Evolutionary conservation across 2,797 vertebrate species (phyloP).

Genomic region (Paratrypauchen microcephalus): DNA sequence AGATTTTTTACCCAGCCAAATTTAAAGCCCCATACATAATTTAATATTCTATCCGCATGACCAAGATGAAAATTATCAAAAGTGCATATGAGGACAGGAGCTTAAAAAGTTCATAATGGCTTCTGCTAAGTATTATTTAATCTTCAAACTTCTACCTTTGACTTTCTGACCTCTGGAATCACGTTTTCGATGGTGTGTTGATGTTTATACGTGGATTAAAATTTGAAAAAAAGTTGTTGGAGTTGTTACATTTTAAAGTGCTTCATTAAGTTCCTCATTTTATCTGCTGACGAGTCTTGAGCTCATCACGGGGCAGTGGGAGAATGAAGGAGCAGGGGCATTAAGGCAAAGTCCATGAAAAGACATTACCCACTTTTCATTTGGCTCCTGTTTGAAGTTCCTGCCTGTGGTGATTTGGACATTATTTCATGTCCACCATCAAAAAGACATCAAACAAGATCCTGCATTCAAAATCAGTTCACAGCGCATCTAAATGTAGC

Average conservation of each 20-base stretch:
- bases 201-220: neutral
- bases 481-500: slow-evolving; percentile 35
- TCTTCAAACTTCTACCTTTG: slow-evolving; percentile 54
- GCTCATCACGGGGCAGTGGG: slow-evolving; percentile 45
- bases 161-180: slow-evolving; percentile 37
- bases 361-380: slow-evolving; percentile 69
- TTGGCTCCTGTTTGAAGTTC: slow-evolving; percentile 72
- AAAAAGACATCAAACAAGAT: slow-evolving; percentile 79
- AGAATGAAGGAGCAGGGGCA: slow-evolving; percentile 59
- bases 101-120: neutral
- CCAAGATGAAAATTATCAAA: neutral
- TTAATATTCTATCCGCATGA: slow-evolving; percentile 1
- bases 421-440: slow-evolving; percentile 82
- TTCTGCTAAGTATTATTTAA: slow-evolving; percentile 21
- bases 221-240: slow-evolving; percentile 39
- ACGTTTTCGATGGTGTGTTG: slow-evolving; percentile 33
- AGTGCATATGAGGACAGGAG: slow-evolving; percentile 4
- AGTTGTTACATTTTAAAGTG: slow-evolving; percentile 67
- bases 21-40: slow-evolving; percentile 1
- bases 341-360: slow-evolving; percentile 52
- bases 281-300: slow-evolving; percentile 47
- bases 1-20: neutral
- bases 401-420: slow-evolving; percentile 70
- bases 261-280: slow-evolving; percentile 65
- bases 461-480: slow-evolving; percentile 67